phyloP scores from a whole-genome alignment of 2,113 vertebrate species.

The Pomatostomus ruficeps region DNA sequence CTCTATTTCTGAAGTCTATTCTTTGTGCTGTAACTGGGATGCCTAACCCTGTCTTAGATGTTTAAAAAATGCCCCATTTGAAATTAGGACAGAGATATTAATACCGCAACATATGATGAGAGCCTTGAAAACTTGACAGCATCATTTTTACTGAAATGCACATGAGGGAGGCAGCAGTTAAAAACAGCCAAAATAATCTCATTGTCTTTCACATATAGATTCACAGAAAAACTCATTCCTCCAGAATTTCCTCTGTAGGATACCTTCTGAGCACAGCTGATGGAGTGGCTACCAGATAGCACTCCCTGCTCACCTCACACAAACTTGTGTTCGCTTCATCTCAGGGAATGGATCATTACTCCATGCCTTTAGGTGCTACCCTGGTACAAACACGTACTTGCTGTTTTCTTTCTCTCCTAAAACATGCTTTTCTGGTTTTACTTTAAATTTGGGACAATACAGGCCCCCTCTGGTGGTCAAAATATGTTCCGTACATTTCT shows the following conservation, averaged over 20 bases:
- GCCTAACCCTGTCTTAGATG: not conserved
- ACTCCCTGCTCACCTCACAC: not conserved
- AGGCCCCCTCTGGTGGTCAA: constrained; percentile 38
- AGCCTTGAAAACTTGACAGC: not conserved
- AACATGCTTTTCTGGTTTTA: not conserved
- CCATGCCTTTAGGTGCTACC: not conserved
- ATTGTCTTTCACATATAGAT: not conserved
- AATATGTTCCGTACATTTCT: not conserved
- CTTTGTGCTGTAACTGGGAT: not conserved
- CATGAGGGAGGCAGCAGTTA: not conserved
- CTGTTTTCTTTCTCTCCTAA: not conserved
- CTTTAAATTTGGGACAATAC: not conserved
- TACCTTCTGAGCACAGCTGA: not conserved
- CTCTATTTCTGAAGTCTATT: not conserved
- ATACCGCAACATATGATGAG: not conserved
- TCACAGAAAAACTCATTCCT: not conserved
- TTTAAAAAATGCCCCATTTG: not conserved
- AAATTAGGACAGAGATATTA: not conserved
- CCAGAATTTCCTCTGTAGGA: not conserved
- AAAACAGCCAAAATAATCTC: not conserved
- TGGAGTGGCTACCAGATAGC: not conserved
- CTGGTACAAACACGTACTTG: not conserved
- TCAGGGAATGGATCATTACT: not conserved
- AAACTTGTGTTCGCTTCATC: not conserved
- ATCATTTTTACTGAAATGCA: not conserved